Conservation (phyloP, 53 echinoderm and acorn worm genomes). For the Holothuria scabra region DNA sequence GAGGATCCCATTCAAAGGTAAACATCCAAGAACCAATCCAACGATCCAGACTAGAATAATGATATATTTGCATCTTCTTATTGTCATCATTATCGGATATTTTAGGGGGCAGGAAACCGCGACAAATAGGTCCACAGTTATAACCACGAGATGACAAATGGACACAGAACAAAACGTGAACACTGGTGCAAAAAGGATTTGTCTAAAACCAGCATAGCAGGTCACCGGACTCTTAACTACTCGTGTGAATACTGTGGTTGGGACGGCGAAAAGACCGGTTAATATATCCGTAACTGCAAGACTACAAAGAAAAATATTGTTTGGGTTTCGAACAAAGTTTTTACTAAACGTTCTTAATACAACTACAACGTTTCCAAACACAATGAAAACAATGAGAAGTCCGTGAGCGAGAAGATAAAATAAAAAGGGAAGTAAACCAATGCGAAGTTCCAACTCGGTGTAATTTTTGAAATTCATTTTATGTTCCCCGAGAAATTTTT, state of each 20-base stretch:
- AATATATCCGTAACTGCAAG: constrained; percentile 32
- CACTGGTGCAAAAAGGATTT: constrained; percentile 12
- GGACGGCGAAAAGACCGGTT: constrained; percentile 35
- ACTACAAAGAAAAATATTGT: constrained; percentile 21
- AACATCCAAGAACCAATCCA: not conserved
- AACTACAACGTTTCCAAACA: constrained; percentile 30
- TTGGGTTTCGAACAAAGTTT: not conserved
- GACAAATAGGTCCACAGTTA: constrained; percentile 16
- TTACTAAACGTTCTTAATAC: not conserved
- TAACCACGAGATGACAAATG: constrained; percentile 17
- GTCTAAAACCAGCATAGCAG: constrained; percentile 25
- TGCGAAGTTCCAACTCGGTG: not conserved
- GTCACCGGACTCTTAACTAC: constrained; percentile 25
- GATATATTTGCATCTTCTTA: constrained; percentile 14
- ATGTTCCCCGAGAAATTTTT: too few relatives aligned
- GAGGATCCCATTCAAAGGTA: not conserved
- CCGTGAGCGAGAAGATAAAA: constrained; percentile 23
- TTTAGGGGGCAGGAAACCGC: constrained; percentile 22
- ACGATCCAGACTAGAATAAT: not conserved
- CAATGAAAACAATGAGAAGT: not conserved
- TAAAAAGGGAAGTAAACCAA: not conserved
- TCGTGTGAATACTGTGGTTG: not conserved
- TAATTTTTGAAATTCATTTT: too few relatives aligned
- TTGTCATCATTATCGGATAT: not conserved
- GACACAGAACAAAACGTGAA: constrained; percentile 34